Base-by-base conservation (phyloP, 2,113 vertebrate species). In the Glaucomys volans region DNA sequence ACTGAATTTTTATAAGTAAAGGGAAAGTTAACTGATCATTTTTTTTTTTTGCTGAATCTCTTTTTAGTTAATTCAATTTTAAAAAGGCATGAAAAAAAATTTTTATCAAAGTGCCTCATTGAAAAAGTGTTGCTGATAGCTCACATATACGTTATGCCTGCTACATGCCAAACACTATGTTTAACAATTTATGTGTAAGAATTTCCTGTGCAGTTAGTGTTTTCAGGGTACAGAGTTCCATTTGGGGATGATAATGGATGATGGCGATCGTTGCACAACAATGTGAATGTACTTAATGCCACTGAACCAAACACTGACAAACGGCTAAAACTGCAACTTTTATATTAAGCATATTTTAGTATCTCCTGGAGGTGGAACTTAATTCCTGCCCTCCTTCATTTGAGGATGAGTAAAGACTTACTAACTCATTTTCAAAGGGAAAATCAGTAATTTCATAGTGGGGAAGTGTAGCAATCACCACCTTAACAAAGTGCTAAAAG, bases 1-100 rank as follows among this genome's bases (percentile, higher is more conserved):
- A 52, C 12, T 32, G 42, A 88, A 64, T 87, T 81, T 96, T 89
- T 91, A 90, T 74, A 79, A 71, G 91, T 87, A 93, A 94, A 76
- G 28, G 37, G 79, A 95, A 79, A 64, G 24, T 83, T 94, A 97
- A 75, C 54, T 72, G 12, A 71, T 28, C 8, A 30, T 28, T 67
- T 93, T 96, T 62, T 83, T 94, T 75, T 96, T 95, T 81, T 28
- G 50, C 44, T 71, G 20, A 80, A 47, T 40, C 32, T 80, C 18
- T 87, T 54, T 89, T 71, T 76, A 72, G 76, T 77, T 47, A 62
- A 80, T 94, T 94, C 24, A 76, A n/a, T 64, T 54, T 54, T 69
- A 84, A 84, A 95, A 81, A 37, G 62, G 26, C 7, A 72, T 37
- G 76, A 35, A 30, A 42, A 54, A 83, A 80, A n/a, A 26, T 62